These are phyloP conservation scores for Poecilia wingei DNA, from an alignment of 2,797 vertebrate genomes.

Conservation along the genomic window DNA sequence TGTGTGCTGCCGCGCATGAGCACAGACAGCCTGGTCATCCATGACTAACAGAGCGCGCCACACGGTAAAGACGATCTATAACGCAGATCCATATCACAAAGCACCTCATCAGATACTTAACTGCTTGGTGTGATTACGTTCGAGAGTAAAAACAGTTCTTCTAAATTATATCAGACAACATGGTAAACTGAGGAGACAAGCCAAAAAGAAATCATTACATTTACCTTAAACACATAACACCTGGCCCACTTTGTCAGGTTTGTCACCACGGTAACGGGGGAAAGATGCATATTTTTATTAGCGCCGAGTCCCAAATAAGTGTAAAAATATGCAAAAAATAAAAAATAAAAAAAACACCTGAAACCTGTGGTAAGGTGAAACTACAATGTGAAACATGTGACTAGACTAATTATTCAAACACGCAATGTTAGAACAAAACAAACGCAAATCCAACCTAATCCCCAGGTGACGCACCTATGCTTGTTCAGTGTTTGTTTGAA, in stretches of 20 bases:
- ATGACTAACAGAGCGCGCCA: conserved; percentile 46
- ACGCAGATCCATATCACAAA: conserved; percentile 46
- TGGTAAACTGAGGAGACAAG: conserved; percentile 6
- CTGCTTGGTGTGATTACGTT: conserved; percentile 1
- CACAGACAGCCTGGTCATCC: conserved; percentile 45
- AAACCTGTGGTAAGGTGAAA: background rate
- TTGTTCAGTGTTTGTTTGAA: conserved; percentile 21
- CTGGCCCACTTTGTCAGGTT: background rate
- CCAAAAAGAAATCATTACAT: conserved; percentile 40
- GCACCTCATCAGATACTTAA: conserved; percentile 29
- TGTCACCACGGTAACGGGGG: background rate
- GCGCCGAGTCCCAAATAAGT: background rate
- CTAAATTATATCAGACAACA: background rate
- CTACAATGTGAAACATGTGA: background rate
- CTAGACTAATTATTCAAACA: conserved; percentile 9
- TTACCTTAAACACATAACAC: conserved; percentile 4
- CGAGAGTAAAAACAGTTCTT: background rate
- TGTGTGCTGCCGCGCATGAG: conserved; percentile 42
- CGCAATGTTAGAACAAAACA: conserved; percentile 27
- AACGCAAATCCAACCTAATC: conserved; percentile 25
- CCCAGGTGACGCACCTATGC: conserved; percentile 23
- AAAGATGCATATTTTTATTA: background rate
- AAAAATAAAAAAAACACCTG: background rate
- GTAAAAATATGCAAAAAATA: background rate
- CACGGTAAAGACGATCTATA: conserved; percentile 50